phyloP scores from a whole-genome alignment of 2,797 vertebrate genomes.

The Macropodus opercularis region DNA sequence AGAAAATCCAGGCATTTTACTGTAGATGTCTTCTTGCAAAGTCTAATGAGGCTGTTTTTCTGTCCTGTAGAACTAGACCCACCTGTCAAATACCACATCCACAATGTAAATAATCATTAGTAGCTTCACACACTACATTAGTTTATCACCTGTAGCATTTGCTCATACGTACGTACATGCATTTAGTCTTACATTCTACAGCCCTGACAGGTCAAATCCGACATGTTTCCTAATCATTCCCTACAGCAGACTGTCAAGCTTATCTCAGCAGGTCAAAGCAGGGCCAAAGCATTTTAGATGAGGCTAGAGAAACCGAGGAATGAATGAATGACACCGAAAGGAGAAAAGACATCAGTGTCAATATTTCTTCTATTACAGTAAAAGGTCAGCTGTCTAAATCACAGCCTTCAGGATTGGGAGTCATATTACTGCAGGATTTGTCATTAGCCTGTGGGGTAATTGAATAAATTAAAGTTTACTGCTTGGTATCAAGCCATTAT shows the following conservation, averaged over 20 bases:
- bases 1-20: background rate
- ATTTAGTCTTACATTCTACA: background rate
- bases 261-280: no score
- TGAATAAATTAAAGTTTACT: background rate
- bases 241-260: no score
- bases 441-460: background rate
- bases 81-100: background rate
- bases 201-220: background rate
- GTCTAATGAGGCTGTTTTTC: background rate
- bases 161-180: background rate
- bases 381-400: background rate
- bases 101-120: slow-evolving; percentile 12
- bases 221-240: no score
- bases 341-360: no score
- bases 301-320: background rate
- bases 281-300: no score
- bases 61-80: background rate
- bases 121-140: no score
- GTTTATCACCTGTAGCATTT: background rate
- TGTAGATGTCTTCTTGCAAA: background rate
- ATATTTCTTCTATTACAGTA: no score
- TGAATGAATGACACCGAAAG: background rate
- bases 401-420: background rate
- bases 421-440: background rate
- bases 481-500: background rate